Evolutionary conservation across 1,140 invertebrate species (phyloP).

Genomic region (Subanguina moxae): DNA sequence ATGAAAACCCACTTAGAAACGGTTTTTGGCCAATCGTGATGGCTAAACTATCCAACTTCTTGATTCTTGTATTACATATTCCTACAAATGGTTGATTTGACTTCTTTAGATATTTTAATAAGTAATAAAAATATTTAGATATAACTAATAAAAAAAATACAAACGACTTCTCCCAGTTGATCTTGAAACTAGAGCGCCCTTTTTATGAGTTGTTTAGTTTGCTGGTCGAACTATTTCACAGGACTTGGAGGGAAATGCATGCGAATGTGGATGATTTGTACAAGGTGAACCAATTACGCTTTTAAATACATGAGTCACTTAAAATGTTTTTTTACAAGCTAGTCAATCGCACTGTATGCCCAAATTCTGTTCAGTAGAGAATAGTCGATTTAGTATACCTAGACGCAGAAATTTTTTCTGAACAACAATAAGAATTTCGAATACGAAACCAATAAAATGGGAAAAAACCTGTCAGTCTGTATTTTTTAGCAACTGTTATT

Average conservation of each 20-base stretch:
- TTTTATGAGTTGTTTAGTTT: conserved; percentile 39
- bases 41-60: conserved; percentile 25
- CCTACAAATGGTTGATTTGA: background rate
- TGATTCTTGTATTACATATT: conserved; percentile 33
- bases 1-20: conserved; percentile 17
- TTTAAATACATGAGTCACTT: no score
- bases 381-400: no score
- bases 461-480: no score
- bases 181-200: conserved; percentile 45
- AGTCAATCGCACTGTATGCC: no score
- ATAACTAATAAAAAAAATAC: background rate
- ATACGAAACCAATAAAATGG: no score
- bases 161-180: conserved; percentile 26
- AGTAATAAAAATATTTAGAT: conserved; percentile 10
- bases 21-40: conserved; percentile 33
- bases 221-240: conserved; percentile 40
- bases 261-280: conserved; percentile 45
- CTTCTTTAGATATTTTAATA: background rate
- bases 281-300: conserved; percentile 26
- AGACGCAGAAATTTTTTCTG: no score
- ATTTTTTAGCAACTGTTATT: no score
- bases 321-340: no score
- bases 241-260: conserved; percentile 52
- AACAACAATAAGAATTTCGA: no score
- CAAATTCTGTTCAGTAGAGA: no score